A percentile compares a stretch with the other conserved stretches of the same genome.
Conservation (phyloP, 2,113 vertebrate genomes). For the Baryphthengus martii region DNA sequence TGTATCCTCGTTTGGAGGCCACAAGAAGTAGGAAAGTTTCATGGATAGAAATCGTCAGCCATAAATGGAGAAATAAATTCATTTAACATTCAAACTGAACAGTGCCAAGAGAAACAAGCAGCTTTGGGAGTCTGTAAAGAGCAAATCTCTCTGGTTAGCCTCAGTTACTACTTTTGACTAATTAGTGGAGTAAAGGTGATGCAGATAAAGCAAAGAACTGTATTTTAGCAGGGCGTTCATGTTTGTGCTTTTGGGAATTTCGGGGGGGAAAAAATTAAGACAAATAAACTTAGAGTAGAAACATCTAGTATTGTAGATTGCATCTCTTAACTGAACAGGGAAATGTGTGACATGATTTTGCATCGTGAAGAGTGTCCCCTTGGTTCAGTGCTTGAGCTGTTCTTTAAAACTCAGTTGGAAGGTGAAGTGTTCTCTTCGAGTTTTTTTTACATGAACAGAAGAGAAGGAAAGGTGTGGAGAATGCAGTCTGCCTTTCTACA, state of each 20-base stretch:
- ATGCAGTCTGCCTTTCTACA: neutral
- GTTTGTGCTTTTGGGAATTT: neutral
- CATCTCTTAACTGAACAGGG: neutral
- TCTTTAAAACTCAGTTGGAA: neutral
- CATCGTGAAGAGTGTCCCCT: neutral
- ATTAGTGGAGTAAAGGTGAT: neutral
- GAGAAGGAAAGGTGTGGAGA: neutral
- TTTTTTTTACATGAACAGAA: neutral
- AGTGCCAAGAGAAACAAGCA: slow-evolving; percentile 6
- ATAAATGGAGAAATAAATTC: slow-evolving; percentile 2
- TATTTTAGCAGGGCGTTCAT: neutral
- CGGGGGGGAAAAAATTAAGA: neutral
- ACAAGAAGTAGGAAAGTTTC: neutral
- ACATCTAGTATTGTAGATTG: neutral
- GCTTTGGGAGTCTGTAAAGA: neutral
- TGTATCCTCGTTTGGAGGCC: neutral
- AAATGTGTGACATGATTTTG: neutral
- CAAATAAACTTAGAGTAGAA: neutral
- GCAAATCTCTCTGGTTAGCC: neutral
- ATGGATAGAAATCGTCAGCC: neutral
- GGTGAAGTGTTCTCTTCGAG: neutral
- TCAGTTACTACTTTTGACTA: neutral
- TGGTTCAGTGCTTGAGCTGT: neutral
- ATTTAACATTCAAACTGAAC: neutral
- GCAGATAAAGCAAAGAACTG: neutral